phyloP scores from a whole-genome alignment of 2,888 invertebrate genomes.

The Podabrus alpinus region DNA sequence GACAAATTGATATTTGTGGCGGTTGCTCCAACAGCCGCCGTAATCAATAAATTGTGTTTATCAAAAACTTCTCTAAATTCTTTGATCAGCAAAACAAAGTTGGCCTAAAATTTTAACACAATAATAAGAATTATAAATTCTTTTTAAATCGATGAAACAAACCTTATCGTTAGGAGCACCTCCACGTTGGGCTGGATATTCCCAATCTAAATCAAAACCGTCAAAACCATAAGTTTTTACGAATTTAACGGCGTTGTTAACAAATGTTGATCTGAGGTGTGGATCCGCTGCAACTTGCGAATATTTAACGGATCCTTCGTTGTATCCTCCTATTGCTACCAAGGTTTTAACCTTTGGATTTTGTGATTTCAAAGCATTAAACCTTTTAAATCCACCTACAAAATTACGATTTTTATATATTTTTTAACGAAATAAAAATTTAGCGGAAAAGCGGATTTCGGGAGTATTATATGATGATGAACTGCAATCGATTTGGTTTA shows the following conservation, averaged over 20 bases:
- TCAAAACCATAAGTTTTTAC: conserved; percentile 65
- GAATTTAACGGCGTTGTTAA: conserved; percentile 61
- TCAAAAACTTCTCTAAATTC: conserved; percentile 63
- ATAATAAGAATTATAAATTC: not conserved
- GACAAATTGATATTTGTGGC: conserved; percentile 56
- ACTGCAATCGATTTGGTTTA: conserved; percentile 31
- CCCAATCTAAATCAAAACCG: conserved; percentile 76
- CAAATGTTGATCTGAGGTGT: conserved; percentile 58
- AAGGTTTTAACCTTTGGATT: conserved; percentile 62
- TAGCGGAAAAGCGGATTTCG: not conserved
- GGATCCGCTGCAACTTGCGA: conserved; percentile 57
- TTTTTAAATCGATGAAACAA: not conserved
- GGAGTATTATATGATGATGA: too few relatives aligned
- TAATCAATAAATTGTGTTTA: conserved; percentile 58
- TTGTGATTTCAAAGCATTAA: conserved; percentile 59
- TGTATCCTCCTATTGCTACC: conserved; percentile 72
- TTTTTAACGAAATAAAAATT: not conserved
- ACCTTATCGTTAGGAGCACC: conserved; percentile 47
- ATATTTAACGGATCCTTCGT: conserved; percentile 56
- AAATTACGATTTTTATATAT: not conserved
- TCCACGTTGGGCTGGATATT: conserved; percentile 67
- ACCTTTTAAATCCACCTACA: conserved; percentile 59
- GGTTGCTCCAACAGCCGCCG: conserved; percentile 64
- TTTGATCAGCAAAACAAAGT: conserved; percentile 48
- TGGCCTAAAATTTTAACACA: conserved; percentile 29